These are phyloP conservation scores for Bombus turneri DNA, from an alignment of 1,140 invertebrate species.

Conservation along the genomic window DNA sequence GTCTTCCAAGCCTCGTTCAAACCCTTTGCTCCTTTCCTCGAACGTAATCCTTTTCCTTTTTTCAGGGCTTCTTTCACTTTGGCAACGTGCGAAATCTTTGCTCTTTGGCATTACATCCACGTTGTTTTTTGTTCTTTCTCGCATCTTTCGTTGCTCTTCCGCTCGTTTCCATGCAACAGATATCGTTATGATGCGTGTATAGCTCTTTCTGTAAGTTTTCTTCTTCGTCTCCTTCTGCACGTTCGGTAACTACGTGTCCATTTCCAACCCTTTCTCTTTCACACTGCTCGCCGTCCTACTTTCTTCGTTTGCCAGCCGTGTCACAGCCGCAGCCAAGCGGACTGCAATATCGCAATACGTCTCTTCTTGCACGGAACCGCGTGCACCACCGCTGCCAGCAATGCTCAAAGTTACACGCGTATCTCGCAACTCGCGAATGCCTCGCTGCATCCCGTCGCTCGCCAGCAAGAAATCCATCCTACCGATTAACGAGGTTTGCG, in stretches of 20 bases:
- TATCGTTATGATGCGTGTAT: constrained; percentile 15
- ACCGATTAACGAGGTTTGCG: not conserved
- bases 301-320: constrained; percentile 52
- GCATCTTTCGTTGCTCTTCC: not conserved
- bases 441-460: not conserved
- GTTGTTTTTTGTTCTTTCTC: not conserved
- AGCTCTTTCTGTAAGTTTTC: not conserved
- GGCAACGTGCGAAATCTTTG: not conserved
- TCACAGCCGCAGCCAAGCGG: constrained; percentile 41
- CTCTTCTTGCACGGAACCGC: constrained; percentile 32
- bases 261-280: constrained; percentile 52
- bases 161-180: constrained; percentile 4
- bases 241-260: not conserved
- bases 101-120: not conserved
- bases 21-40: not conserved
- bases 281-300: constrained; percentile 47
- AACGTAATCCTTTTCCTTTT: constrained; percentile 18
- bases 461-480: not conserved
- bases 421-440: not conserved
- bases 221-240: not conserved
- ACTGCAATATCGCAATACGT: constrained; percentile 51
- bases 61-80: constrained; percentile 17
- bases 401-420: constrained; percentile 12
- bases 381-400: not conserved
- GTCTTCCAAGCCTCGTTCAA: constrained; percentile 7